Conservation (phyloP, 2,797 vertebrate species). For the Epinephelus malabaricus region DNA sequence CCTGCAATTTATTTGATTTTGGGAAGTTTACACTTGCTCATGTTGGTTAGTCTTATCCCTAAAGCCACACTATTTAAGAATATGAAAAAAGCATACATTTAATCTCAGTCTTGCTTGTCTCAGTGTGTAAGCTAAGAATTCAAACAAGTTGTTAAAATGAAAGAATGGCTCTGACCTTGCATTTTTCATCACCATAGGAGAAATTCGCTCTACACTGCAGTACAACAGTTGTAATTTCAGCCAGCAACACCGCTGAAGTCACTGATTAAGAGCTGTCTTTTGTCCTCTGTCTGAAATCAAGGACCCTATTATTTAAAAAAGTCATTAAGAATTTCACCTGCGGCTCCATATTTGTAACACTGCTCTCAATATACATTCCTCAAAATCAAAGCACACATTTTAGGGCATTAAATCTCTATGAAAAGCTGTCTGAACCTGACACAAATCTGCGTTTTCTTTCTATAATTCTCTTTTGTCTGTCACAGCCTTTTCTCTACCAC, state of each 20-base stretch:
- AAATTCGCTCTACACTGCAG: neutral
- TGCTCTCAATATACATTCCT: neutral
- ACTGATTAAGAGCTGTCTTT: neutral
- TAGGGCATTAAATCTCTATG: neutral
- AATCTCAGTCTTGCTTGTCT: neutral
- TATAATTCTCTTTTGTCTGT: slow-evolving; percentile 10
- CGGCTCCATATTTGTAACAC: neutral
- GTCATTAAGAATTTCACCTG: neutral
- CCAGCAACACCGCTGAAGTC: neutral
- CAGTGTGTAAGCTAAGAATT: neutral
- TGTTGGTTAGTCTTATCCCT: no score
- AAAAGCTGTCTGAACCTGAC: neutral
- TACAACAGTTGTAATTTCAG: neutral
- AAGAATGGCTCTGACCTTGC: neutral
- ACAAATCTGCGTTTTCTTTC: neutral
- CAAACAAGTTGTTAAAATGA: neutral
- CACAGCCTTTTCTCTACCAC: slow-evolving; percentile 6
- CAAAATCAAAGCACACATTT: neutral
- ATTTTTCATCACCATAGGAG: no score
- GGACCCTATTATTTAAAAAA: neutral
- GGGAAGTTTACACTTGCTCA: no score
- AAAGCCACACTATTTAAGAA: neutral
- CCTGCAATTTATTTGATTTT: no score
- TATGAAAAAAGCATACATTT: neutral
- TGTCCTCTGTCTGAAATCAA: neutral